Conservation (phyloP, 2,113 vertebrate species). For the Dasyprocta punctata region DNA sequence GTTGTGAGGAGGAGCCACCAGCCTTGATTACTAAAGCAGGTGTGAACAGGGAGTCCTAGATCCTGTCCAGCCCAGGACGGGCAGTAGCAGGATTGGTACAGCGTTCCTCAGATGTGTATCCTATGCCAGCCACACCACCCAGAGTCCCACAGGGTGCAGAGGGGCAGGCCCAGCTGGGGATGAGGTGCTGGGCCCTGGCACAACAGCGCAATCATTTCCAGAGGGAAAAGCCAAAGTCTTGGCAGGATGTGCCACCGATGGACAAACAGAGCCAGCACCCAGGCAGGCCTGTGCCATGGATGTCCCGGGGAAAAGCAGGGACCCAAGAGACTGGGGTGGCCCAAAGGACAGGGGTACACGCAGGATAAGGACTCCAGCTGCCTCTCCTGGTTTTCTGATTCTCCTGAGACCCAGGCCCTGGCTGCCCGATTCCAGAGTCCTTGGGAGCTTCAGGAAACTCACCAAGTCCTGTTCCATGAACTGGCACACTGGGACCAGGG, state of each 20-base stretch:
- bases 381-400: not conserved
- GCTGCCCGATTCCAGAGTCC: not conserved
- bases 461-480: not conserved
- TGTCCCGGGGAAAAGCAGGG: not conserved
- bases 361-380: not conserved
- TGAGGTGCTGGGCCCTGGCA: not conserved
- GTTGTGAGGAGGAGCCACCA: not conserved
- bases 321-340: not conserved
- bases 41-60: not conserved
- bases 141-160: not conserved
- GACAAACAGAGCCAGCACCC: not conserved
- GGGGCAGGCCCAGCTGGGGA: not conserved
- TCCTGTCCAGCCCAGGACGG: not conserved
- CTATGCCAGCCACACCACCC: not conserved
- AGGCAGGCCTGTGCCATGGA: not conserved
- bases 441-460: not conserved
- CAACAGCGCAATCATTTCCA: not conserved
- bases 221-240: not conserved
- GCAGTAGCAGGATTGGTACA: not conserved
- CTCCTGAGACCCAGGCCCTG: not conserved
- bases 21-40: slow-evolving; percentile 78
- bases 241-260: not conserved
- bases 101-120: not conserved
- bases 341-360: not conserved
- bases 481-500: not conserved